Evolutionary conservation across 2,888 invertebrate genomes (phyloP), one percentile per base, ranked within the genome.

Genomic region (Chalcis sispes): DNA sequence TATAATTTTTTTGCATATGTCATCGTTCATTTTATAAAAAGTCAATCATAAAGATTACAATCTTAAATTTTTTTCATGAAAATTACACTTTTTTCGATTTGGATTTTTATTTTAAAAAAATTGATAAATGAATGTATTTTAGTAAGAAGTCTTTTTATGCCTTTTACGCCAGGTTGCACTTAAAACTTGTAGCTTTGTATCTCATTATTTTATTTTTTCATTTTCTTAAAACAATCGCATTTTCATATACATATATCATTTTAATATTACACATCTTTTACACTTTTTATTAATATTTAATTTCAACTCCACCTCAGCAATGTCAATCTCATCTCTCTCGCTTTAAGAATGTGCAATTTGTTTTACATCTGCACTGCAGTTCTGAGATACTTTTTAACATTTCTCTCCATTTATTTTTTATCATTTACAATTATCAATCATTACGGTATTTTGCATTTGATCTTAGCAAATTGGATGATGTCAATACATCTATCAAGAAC

Each of bases 211-310:
- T 64, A 59, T 20, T 66, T 59, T 54, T 64, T 67, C 27, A 32
- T 64, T 67, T 62, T 64, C 65, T 65, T 65, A 73, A 70, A 77
- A 77, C 70, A 77, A 77, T 66, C 73, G 77, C 64, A 67, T 67
- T 66, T 76, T 77, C 77, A 72, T 75, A 69, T 77, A 77, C 70
- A 75, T 77, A 69, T 70, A 77, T 69, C 58, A 77, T 77, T 72
- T 75, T 64, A 72, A 75, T 77, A 75, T 77, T 75, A 77, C 77
- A 77, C 75, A 77, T 74, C 64, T 69, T 75, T 75, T 75, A 73
- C 71, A 74, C 23, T 56, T 36, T 65, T 48, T 70, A 67, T 73
- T 65, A 72, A 72, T 72, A 77, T 54, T 77, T 61, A 73, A 71
- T 71, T 66, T 73, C n/a, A 71, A 73, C 70, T 72, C 52, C 23